A percentile compares a stretch with the other conserved stretches of the same genome.
These are phyloP conservation scores for Hippocampus zosterae DNA, from an alignment of 2,113 vertebrate genomes.

Conservation along the genomic window DNA sequence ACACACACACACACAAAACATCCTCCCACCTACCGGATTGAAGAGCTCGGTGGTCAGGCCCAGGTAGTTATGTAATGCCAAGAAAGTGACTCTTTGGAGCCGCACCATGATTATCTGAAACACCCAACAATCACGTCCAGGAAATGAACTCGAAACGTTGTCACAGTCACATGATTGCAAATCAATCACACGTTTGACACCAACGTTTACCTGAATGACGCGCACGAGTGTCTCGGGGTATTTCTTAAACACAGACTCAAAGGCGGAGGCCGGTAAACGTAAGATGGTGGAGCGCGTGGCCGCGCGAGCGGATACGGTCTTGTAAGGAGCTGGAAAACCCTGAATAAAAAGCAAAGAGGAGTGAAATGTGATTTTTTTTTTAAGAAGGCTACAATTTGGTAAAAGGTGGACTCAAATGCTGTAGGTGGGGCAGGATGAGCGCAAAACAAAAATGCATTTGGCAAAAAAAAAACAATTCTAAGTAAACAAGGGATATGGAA, in stretches of 20 bases:
- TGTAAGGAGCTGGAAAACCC: slow-evolving; percentile 89
- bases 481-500: no score
- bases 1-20: slow-evolving; percentile 8
- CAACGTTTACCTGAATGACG: slow-evolving; percentile 84
- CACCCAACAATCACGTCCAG: slow-evolving; percentile 18
- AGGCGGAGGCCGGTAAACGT: slow-evolving; percentile 84
- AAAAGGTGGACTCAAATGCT: no score
- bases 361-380: neutral
- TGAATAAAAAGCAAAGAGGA: slow-evolving; percentile 33
- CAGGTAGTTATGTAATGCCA: slow-evolving; percentile 90
- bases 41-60: slow-evolving; percentile 95
- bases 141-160: neutral
- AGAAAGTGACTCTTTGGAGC: slow-evolving; percentile 92
- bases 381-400: no score
- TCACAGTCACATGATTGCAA: neutral
- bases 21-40: slow-evolving; percentile 76
- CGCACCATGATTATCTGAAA: slow-evolving; percentile 94
- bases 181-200: neutral
- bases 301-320: slow-evolving; percentile 86
- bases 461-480: no score
- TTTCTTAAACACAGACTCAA: slow-evolving; percentile 88
- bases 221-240: slow-evolving; percentile 92
- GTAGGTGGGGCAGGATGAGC: no score
- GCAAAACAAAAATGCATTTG: no score
- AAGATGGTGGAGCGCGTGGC: slow-evolving; percentile 80